These are phyloP conservation scores for Ctenopoma multispine DNA, from an alignment of 2,797 vertebrate species.

Conservation along the genomic window DNA sequence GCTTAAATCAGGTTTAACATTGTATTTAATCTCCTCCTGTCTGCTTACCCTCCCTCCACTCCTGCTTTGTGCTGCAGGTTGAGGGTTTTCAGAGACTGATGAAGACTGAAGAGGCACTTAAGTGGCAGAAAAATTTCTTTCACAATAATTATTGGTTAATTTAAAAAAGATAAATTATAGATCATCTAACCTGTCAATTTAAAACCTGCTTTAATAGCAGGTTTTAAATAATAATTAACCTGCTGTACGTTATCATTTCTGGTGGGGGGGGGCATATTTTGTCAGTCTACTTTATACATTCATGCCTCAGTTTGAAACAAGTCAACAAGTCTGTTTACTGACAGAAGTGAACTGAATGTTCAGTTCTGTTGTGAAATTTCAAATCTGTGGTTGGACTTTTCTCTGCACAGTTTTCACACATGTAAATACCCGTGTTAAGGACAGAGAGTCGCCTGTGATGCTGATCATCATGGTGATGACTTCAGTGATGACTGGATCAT, in stretches of 20 bases:
- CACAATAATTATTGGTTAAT: not conserved
- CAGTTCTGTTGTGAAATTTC: conserved; percentile 21
- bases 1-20: conserved; percentile 21
- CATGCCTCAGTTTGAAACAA: conserved; percentile 3
- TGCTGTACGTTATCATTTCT: not conserved
- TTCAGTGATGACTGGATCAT: conserved; percentile 1
- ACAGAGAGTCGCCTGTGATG: conserved; percentile 19
- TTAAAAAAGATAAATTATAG: not conserved
- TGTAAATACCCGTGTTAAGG: conserved; percentile 20
- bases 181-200: not conserved
- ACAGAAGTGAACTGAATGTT: conserved; percentile 23
- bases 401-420: conserved; percentile 21
- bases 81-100: not conserved
- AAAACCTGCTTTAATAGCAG: not conserved
- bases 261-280: not conserved
- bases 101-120: not conserved
- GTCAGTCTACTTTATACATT: not conserved
- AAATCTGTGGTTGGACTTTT: conserved; percentile 10
- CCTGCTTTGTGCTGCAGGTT: conserved; percentile 5
- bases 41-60: conserved; percentile 1
- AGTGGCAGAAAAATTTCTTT: conserved; percentile 10
- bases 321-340: not conserved
- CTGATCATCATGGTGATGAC: conserved; percentile 34
- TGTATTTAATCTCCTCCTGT: conserved; percentile 18
- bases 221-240: too few species aligned